Base-by-base conservation (phyloP, 2,113 vertebrate species). In the Phalacrocorax brasilianus region DNA sequence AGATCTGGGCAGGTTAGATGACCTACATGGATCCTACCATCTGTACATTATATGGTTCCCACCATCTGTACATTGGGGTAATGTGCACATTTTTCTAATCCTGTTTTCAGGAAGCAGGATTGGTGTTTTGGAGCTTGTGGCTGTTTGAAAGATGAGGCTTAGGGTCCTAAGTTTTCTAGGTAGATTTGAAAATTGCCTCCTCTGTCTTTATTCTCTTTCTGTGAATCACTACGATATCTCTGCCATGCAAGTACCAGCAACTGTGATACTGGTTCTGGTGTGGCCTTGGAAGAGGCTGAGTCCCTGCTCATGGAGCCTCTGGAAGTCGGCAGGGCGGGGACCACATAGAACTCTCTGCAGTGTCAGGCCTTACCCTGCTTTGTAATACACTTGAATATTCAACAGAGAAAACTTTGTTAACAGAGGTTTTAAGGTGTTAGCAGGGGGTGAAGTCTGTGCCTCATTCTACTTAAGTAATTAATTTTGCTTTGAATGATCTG, bases 21-120 rank as follows among this genome's bases (percentile, higher is more conserved):
- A 91, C 93, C 94, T 95, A 76, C 94, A 62, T 92, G 93, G 89
- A 12, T 89, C 66, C 62, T 56, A 11, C 93, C 91, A 91, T 94
- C 94, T 96, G 94, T 62, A 97, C 82, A 5, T 82, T 55, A 3
- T 23, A 2, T 85, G 78, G 49, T 28, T 93, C 75, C 45, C 45
- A 88, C 96, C 92, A 85, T 94, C 96, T 96, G 95, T 84, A 95
- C 14, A 0, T 35, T 65, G 66, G 87, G 84, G 66, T 78, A 89
- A 61, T 45, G 86, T 15, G 4, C 38, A 61, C 16, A 5, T 63
- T 91, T 77, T n/a, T 16, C 42, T 93, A 74, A 82, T 91, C 70
- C 77, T 82, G 62, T 75, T 93, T 87, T 89, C 49, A 47, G 66
- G 28, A 72, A 78, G 62, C 72, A 76, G 52, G 77, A 12, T 72